Conservation (phyloP, 2,113 vertebrate genomes). For the Octodon degus region DNA sequence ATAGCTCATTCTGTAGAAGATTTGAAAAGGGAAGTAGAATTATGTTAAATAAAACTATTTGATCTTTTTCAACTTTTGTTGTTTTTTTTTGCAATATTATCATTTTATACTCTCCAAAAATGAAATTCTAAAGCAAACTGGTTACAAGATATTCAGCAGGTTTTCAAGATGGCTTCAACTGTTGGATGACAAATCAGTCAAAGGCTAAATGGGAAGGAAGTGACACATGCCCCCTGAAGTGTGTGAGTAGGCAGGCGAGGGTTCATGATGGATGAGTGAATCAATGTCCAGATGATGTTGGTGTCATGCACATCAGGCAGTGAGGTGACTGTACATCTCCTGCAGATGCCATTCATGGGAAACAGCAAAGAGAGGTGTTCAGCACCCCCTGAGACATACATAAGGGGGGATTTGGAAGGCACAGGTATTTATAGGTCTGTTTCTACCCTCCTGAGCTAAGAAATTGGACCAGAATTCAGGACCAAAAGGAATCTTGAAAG, state of each 20-base stretch:
- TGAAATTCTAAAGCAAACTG: slow-evolving; percentile 17
- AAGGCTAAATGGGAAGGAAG: neutral
- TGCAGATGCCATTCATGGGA: neutral
- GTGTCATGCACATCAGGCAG: neutral
- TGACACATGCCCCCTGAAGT: neutral
- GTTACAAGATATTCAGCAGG: neutral
- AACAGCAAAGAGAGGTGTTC: neutral
- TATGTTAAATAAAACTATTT: slow-evolving; percentile 12
- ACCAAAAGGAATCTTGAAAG: neutral
- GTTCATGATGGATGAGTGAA: neutral
- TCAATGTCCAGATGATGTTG: neutral
- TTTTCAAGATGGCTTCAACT: neutral
- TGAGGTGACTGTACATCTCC: neutral
- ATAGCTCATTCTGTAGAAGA: neutral
- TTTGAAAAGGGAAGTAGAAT: neutral
- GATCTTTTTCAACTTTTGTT: neutral
- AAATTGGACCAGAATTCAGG: neutral
- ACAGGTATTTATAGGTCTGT: neutral
- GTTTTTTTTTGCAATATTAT: slow-evolving; percentile 29
- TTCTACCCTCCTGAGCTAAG: neutral
- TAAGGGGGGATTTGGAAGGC: neutral
- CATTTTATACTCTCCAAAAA: slow-evolving; percentile 14
- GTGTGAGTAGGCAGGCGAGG: neutral
- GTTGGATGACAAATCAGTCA: neutral
- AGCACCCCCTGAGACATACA: neutral